phyloP scores from a whole-genome alignment of 2,888 invertebrate species.

The Pyrochroa serraticornis region DNA sequence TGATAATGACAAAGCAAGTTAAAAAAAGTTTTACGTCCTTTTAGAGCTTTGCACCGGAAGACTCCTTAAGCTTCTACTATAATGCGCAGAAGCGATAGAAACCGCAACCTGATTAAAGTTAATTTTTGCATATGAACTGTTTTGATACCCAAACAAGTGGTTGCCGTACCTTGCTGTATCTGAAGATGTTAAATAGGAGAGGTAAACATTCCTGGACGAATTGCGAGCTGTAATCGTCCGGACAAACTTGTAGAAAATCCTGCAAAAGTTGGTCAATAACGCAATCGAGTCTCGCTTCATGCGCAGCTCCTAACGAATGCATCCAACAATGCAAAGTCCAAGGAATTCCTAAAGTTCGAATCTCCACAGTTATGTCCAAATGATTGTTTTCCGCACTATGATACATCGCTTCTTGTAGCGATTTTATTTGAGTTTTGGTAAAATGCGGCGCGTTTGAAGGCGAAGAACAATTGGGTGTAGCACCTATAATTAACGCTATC shows the following conservation, averaged over 20 bases:
- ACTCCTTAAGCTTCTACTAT: too few relatives aligned
- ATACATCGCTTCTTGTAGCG: constrained; percentile 92
- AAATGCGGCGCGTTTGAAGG: constrained; percentile 59
- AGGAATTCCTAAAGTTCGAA: constrained; percentile 83
- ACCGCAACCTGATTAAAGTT: too few relatives aligned
- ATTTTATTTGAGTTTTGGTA: constrained; percentile 82
- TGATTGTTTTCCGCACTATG: constrained; percentile 92
- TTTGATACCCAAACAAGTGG: too few relatives aligned
- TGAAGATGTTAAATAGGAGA: constrained; percentile 85
- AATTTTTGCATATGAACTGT: too few relatives aligned
- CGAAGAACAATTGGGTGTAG: constrained; percentile 14
- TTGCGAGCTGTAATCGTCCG: constrained; percentile 86
- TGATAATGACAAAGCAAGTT: too few relatives aligned
- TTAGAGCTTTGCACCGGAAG: too few relatives aligned
- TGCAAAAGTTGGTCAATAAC: constrained; percentile 88
- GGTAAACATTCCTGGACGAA: constrained; percentile 91
- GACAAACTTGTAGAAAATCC: constrained; percentile 89
- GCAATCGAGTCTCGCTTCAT: constrained; percentile 80
- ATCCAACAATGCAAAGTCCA: constrained; percentile 96
- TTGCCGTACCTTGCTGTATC: constrained; percentile 88
- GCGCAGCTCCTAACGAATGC: constrained; percentile 84
- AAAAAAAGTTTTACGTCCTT: too few relatives aligned
- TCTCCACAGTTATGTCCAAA: constrained; percentile 86
- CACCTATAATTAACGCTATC: constrained; percentile 8
- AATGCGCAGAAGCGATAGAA: too few relatives aligned